Conservation (phyloP, 23 tunicate genomes). For the Halocynthia aurantium region DNA sequence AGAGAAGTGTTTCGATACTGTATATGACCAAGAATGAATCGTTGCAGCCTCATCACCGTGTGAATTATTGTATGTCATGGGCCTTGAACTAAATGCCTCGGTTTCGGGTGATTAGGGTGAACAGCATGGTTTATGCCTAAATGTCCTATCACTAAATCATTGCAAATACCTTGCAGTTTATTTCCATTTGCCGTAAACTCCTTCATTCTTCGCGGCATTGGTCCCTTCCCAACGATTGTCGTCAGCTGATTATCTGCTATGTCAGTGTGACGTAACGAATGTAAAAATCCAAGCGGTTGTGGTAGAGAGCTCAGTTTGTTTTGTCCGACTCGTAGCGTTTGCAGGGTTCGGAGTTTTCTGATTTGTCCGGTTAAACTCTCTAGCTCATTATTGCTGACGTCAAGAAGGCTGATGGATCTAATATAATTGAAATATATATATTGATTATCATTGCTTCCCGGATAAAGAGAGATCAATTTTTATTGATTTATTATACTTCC, state of each 20-base stretch:
- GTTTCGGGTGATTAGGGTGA: no score
- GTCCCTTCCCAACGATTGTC: conserved; percentile 33
- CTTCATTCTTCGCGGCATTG: conserved; percentile 71
- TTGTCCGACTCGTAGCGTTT: conserved; percentile 44
- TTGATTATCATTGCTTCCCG: no score
- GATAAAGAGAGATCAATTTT: no score
- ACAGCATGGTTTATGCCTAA: no score
- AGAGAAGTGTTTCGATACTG: no score
- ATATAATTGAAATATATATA: not conserved
- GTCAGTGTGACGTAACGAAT: conserved; percentile 60
- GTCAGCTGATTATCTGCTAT: conserved; percentile 56
- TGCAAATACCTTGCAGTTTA: conserved; percentile 36
- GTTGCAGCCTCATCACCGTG: no score
- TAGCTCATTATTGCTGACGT: conserved; percentile 83
- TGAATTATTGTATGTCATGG: no score
- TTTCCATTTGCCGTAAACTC: conserved; percentile 72
- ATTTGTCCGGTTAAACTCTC: conserved; percentile 47
- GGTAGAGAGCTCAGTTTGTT: conserved; percentile 71
- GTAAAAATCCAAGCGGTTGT: conserved; percentile 75
- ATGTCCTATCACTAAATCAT: not conserved
- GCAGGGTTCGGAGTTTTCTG: conserved; percentile 50
- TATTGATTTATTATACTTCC: no score
- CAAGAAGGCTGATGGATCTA: conserved; percentile 47
- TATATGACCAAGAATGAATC: no score
- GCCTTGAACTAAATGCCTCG: no score